Percentiles rank a stretch among this genome's conserved stretches.
phyloP scores from a whole-genome alignment of 2,113 vertebrate species.

The Seriola aureovittata region DNA sequence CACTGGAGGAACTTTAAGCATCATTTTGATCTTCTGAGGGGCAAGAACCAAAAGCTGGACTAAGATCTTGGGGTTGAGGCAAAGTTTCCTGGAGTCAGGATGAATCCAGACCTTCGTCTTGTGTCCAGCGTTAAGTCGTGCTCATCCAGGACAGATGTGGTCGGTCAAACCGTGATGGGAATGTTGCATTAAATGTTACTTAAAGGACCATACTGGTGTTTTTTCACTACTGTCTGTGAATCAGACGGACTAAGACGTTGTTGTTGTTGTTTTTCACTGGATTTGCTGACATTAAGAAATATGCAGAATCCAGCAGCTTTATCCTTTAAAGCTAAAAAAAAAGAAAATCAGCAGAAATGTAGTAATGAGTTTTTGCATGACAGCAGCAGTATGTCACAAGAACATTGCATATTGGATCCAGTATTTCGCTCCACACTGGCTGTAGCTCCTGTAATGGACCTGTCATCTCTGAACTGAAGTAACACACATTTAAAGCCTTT shows the following conservation, averaged over 20 bases:
- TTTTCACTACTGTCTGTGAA: too few species aligned
- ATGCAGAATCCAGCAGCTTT: neutral
- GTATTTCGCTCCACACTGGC: neutral
- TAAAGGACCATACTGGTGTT: too few species aligned
- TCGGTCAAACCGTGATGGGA: too few species aligned
- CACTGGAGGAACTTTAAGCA: too few species aligned
- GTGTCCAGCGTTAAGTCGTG: too few species aligned
- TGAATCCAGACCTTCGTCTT: too few species aligned
- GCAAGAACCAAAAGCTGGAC: neutral
- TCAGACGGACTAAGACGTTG: neutral
- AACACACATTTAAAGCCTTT: conserved; percentile 14
- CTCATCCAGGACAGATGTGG: too few species aligned
- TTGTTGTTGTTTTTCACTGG: too few species aligned
- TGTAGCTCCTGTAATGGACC: conserved; percentile 5
- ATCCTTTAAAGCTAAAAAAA: neutral
- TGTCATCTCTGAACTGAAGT: conserved; percentile 15
- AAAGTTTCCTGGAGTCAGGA: too few species aligned
- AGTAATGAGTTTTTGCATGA: neutral
- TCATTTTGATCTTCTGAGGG: neutral
- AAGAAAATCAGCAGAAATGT: conserved; percentile 1
- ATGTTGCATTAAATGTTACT: too few species aligned
- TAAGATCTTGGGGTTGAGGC: too few species aligned
- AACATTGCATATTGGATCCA: neutral
- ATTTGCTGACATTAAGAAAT: neutral
- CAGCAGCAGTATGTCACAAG: neutral